Percentiles rank a stretch among this genome's conserved stretches.
These are phyloP conservation scores for Metacarcinus magister DNA, from an alignment of 2,888 invertebrate genomes.

Conservation along the genomic window DNA sequence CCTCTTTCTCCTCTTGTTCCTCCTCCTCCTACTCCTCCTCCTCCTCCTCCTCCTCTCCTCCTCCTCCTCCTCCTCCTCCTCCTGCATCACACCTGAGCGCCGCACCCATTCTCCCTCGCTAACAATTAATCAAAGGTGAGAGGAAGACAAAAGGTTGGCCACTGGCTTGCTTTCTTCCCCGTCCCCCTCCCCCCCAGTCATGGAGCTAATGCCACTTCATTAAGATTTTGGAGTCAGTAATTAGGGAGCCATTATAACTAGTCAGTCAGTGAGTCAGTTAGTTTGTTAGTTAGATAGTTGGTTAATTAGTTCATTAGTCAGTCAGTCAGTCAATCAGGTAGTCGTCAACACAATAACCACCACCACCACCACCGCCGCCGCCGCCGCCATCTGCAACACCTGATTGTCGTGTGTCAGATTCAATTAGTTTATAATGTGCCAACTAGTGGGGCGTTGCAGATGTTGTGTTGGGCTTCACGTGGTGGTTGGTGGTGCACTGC, in stretches of 20 bases:
- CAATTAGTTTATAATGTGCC: not conserved
- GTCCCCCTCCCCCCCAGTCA: not conserved
- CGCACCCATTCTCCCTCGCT: slow-evolving; percentile 4
- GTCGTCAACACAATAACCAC: not conserved
- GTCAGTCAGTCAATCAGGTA: not conserved
- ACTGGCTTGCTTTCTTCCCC: not conserved
- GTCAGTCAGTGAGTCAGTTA: not conserved
- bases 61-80: not conserved
- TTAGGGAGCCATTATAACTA: not conserved
- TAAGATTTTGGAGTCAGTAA: not conserved
- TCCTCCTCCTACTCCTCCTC: no score
- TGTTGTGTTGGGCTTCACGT: not conserved
- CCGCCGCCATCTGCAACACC: not conserved
- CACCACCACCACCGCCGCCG: not conserved
- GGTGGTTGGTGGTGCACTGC: not conserved
- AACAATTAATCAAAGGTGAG: not conserved
- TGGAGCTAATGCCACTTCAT: not conserved
- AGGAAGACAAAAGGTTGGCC: not conserved
- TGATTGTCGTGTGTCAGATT: not conserved
- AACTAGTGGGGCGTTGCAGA: not conserved
- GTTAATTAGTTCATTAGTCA: not conserved
- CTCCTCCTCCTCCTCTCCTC: no score
- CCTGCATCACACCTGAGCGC: not conserved
- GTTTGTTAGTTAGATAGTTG: no score
- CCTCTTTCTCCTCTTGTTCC: not conserved